A percentile compares a stretch with the other conserved stretches of the same genome.
Evolutionary conservation across 2,113 vertebrate genomes (phyloP).

Genomic region (Anguilla japonica): DNA sequence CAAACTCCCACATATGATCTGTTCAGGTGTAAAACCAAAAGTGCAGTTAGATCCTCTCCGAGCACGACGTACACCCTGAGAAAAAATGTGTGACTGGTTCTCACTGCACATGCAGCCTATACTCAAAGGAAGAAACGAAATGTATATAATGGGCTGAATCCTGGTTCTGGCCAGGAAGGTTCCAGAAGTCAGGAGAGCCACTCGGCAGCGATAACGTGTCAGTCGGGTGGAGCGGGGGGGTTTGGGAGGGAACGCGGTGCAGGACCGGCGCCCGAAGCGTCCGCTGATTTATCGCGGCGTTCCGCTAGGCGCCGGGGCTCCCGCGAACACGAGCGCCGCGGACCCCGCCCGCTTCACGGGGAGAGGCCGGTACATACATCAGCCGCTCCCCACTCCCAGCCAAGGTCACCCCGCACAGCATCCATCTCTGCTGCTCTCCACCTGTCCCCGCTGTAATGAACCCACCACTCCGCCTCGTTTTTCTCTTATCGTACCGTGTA

Average conservation of each 20-base stretch:
- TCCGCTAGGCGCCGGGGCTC: conserved; percentile 95
- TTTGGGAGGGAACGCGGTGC: conserved; percentile 85
- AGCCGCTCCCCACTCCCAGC: conserved; percentile 93
- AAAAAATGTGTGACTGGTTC: no score
- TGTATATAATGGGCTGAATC: background rate
- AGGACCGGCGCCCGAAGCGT: conserved; percentile 99
- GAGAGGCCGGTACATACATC: conserved; percentile 99
- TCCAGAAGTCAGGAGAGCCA: conserved; percentile 64
- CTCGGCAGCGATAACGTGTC: conserved; percentile 82
- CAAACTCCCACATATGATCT: no score
- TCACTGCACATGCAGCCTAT: no score
- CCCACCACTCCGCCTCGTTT: conserved; percentile 73
- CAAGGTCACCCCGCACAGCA: conserved; percentile 98
- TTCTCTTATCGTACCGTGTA: conserved; percentile 84
- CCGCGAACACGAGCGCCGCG: conserved; percentile 99
- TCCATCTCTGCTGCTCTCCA: conserved; percentile 97
- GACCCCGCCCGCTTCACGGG: conserved; percentile 99
- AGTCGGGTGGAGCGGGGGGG: conserved; percentile 64
- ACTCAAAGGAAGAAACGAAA: background rate
- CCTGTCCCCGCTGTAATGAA: conserved; percentile 88
- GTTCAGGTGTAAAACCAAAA: no score
- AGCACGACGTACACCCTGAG: no score
- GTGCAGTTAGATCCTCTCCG: no score
- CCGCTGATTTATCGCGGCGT: conserved; percentile 95
- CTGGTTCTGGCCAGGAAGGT: conserved; percentile 47